Evolutionary conservation across 1,140 invertebrate species (phyloP), one percentile per base, ranked within the genome.

Genomic region (Diuraphis noxia): DNA sequence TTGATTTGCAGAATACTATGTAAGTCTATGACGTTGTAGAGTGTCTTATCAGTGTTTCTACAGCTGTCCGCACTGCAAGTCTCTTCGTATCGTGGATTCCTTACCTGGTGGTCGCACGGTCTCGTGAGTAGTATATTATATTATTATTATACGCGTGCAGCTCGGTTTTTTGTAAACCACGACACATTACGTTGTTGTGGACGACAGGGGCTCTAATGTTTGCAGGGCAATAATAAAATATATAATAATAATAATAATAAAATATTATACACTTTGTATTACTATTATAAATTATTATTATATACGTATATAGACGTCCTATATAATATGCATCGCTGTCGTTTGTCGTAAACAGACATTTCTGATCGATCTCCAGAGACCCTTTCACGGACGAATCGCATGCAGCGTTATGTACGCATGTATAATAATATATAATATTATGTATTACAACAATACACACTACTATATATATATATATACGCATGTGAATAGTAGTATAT

Each of bases 311-410:
- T 49, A 46, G n/a, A n/a, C n/a, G n/a, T n/a, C n/a, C n/a, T 46
- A 46, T 19, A 23, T 49, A n/a, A 49, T 56, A n/a, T 34, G 7
- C 4, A 9, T 82, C 23, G 38, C 41, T 1, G 25, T 82, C 9
- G 8, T 13, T 30, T 10, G 9, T 56, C 36, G 10, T 56, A 52
- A 38, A 87, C 36, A 72, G 56, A n/a, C 30, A 56, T 87, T 85
- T 56, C 85, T 52, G 85, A 90, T 90, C 63, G 56, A 90, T 90
- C 88, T 90, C 88, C 88, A 81, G 88, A 81, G 88, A 90, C 88
- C 41, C 72, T 34, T 90, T 90, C 25, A 38, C 38, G 38, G 52
- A 72, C 38, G 36, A 88, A 72, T 88, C 87, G 38, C 46, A 49
- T 34, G 34, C 41, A 41, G 82, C 36, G 34, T 40, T 38, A 38